Evolutionary conservation across 2,113 vertebrate species (phyloP), one percentile per base, ranked within the genome.

Genomic region (Cephalopholis sonnerati): DNA sequence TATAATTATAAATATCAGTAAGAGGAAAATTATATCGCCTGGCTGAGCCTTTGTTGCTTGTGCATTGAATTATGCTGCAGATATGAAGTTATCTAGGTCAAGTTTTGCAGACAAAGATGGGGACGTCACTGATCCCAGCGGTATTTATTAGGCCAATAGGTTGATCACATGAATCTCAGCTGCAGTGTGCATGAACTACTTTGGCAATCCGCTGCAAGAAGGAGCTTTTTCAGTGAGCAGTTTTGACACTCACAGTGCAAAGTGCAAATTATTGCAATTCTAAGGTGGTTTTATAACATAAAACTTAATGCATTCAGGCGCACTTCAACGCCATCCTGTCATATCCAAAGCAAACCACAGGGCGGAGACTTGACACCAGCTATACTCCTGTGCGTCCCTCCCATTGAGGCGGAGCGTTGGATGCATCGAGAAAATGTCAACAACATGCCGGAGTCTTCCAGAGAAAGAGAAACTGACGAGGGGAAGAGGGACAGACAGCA

Each of bases 381-480:
- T 2, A 24, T n/a, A 2, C 8, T 15, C 13, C 1, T 11, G 53
- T 15, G 17, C 1, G 77, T 65, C 61, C 83, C 82, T 71, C 88
- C 84, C 55, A 51, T 4, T 53, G 1, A 79, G 93, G 94, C 90
- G 91, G 82, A 22, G 87, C 83, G 6, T 75, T 27, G 1, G 66
- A 64, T 6, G 5, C 63, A 25, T 75, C 87, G 63, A 86, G 62
- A 69, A 74, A 76, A 86, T 93, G 81, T 94, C 93, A 94, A 95
- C 95, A 95, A 89, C 91, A 96, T 95, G 95, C 86, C 93, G 84
- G 91, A 80, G 54, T 2, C 36, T 74, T 46, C 16, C 46, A 27
- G 65, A 58, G 72, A 81, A 90, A 69, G 39, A 50, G 67, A 84
- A 77, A 82, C 76, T 7, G 68, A 77, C 1, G 44, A 59, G 7